Conservation (phyloP, 2,888 invertebrate genomes). For the Ennomos erosarius region DNA sequence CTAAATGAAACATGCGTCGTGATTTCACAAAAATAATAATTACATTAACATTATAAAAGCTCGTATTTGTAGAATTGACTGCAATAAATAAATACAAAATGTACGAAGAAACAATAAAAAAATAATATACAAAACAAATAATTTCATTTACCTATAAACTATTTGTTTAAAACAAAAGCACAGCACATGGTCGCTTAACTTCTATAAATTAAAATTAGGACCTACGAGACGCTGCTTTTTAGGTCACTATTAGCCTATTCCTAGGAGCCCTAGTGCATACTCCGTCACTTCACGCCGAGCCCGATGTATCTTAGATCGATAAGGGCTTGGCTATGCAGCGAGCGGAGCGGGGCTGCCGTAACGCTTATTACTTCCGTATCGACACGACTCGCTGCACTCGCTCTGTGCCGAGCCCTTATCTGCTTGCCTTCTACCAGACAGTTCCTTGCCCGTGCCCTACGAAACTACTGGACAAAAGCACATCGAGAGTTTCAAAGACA, state of each 20-base stretch:
- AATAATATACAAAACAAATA: slow-evolving; percentile 61
- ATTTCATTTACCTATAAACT: slow-evolving; percentile 80
- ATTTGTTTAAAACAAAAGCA: slow-evolving; percentile 84
- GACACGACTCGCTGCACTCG: neutral
- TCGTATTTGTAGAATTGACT: slow-evolving; percentile 72
- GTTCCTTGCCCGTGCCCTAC: slow-evolving; percentile 49
- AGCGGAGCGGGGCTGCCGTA: slow-evolving; percentile 13
- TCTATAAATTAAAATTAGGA: slow-evolving; percentile 77
- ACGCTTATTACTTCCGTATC: neutral
- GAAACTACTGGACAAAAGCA: slow-evolving; percentile 81
- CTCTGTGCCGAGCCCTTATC: slow-evolving; percentile 20
- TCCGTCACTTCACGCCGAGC: slow-evolving; percentile 54
- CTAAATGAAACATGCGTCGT: slow-evolving; percentile 66
- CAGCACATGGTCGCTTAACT: slow-evolving; percentile 84
- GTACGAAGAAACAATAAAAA: slow-evolving; percentile 65
- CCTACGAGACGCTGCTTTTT: slow-evolving; percentile 71
- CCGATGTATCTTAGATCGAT: slow-evolving; percentile 37
- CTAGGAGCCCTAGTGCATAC: slow-evolving; percentile 77
- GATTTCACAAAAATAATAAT: slow-evolving; percentile 59
- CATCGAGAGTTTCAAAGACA: slow-evolving; percentile 82
- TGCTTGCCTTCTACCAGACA: slow-evolving; percentile 36
- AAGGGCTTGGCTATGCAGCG: slow-evolving; percentile 14
- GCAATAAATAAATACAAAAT: slow-evolving; percentile 78
- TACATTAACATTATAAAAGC: slow-evolving; percentile 72
- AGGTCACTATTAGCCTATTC: slow-evolving; percentile 73